These are phyloP conservation scores for Phoebastria nigripes DNA, from an alignment of 2,797 vertebrate genomes.

Conservation along the genomic window DNA sequence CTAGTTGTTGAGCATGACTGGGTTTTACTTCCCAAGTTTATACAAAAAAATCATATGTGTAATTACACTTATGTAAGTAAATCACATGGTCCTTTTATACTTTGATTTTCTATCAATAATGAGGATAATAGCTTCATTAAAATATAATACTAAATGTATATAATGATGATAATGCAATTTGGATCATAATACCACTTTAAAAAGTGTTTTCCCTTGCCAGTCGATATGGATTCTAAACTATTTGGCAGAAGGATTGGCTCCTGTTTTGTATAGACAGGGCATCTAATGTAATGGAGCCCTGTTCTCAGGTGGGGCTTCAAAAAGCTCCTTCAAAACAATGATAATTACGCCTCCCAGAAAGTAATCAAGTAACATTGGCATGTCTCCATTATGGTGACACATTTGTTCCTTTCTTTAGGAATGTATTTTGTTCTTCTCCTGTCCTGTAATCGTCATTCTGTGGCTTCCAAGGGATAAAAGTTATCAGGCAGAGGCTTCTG, in stretches of 20 bases:
- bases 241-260: background rate
- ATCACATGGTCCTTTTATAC: background rate
- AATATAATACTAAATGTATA: background rate
- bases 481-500: background rate
- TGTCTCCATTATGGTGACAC: background rate
- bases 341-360: slow-evolving; percentile 16
- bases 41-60: background rate
- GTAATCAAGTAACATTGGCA: background rate
- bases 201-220: background rate
- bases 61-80: background rate
- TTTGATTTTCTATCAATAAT: background rate
- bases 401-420: background rate
- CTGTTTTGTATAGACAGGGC: background rate
- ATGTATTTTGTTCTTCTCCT: background rate
- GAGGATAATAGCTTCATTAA: background rate
- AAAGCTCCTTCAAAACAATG: background rate
- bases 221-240: background rate
- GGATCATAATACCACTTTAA: background rate
- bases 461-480: background rate
- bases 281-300: background rate
- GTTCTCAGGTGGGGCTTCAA: slow-evolving; percentile 1
- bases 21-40: background rate
- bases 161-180: background rate
- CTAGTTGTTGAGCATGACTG: background rate
- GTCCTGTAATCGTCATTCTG: background rate